These are phyloP conservation scores for Brassicogethes aeneus DNA, from an alignment of 2,888 invertebrate species.

Conservation along the genomic window DNA sequence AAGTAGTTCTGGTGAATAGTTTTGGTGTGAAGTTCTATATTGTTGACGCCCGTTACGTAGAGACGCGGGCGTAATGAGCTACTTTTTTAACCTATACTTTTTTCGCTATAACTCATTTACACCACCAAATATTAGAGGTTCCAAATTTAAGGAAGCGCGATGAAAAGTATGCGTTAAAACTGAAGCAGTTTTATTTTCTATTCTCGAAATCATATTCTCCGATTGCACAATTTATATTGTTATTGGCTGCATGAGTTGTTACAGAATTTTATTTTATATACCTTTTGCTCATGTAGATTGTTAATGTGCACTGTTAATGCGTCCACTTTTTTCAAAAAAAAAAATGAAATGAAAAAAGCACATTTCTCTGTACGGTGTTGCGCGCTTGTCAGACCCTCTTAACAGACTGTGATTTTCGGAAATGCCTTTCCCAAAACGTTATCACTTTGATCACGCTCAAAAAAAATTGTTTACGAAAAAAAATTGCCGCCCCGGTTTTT, in stretches of 20 bases:
- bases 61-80: no score
- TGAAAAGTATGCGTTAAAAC: no score
- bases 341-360: not conserved
- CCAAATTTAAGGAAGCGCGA: no score
- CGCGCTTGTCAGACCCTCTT: slow-evolving; percentile 36
- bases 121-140: no score
- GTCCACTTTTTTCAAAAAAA: slow-evolving; percentile 18
- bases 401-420: slow-evolving; percentile 46
- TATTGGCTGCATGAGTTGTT: slow-evolving; percentile 36
- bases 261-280: slow-evolving; percentile 33
- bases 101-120: no score
- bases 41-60: no score
- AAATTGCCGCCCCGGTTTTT: slow-evolving; percentile 9
- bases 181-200: no score
- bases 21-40: no score
- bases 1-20: no score
- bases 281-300: slow-evolving; percentile 39
- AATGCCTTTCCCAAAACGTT: slow-evolving; percentile 41
- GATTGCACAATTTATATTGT: slow-evolving; percentile 34
- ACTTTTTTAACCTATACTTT: no score
- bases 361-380: slow-evolving; percentile 20
- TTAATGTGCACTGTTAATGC: slow-evolving; percentile 39
- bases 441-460: slow-evolving; percentile 25
- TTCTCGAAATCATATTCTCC: no score
- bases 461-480: not conserved